phyloP scores from a whole-genome alignment of 2,113 vertebrate genomes.

The Phycodurus eques region DNA sequence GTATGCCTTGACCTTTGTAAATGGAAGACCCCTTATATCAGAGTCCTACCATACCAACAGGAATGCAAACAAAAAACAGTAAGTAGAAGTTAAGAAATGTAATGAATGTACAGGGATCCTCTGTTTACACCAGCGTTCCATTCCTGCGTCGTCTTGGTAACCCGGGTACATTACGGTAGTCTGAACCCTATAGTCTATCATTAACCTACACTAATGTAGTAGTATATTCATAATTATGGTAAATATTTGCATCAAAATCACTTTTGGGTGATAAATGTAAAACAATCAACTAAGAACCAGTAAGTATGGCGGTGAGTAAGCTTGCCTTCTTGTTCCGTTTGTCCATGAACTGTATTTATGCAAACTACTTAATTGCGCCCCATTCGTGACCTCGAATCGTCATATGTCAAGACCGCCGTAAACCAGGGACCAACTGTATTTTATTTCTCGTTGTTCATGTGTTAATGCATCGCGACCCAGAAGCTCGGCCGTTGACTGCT shows the following conservation, averaged over 20 bases:
- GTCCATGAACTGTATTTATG: not conserved
- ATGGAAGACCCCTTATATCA: not conserved
- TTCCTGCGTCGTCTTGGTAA: not conserved
- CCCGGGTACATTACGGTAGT: no score
- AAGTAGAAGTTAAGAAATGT: not conserved
- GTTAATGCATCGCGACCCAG: constrained; percentile 14
- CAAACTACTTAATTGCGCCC: not conserved
- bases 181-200: no score
- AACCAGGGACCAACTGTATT: constrained; percentile 7
- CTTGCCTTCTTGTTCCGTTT: no score
- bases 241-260: not conserved
- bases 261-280: not conserved
- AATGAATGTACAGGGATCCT: not conserved
- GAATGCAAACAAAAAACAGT: not conserved
- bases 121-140: not conserved
- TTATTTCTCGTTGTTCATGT: constrained; percentile 15
- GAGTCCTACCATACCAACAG: not conserved
- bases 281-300: not conserved
- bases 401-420: no score
- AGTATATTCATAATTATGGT: not conserved
- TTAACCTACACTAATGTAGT: no score
- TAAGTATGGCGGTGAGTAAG: not conserved
- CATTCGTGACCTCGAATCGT: not conserved
- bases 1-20: not conserved
- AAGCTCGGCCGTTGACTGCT: constrained; percentile 12